phyloP scores from a whole-genome alignment of 2,888 invertebrate genomes.

The Cerastoderma edule region DNA sequence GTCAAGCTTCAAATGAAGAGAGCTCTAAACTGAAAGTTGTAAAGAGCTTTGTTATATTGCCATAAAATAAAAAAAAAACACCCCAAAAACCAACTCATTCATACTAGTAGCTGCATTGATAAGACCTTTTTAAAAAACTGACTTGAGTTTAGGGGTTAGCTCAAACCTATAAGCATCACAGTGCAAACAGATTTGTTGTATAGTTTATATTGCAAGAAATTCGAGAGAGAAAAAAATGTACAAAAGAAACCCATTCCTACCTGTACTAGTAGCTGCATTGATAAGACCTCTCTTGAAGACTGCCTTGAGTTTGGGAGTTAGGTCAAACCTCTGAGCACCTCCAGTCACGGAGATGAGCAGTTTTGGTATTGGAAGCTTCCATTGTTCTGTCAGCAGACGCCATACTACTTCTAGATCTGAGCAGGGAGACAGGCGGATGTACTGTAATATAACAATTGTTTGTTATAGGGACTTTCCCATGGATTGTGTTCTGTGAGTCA shows the following conservation, averaged over 20 bases:
- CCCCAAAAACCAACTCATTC: too few species aligned
- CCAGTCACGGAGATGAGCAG: conserved; percentile 83
- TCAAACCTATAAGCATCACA: too few species aligned
- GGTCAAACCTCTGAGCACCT: conserved; percentile 82
- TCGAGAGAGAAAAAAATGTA: too few species aligned
- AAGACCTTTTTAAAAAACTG: conserved; percentile 80
- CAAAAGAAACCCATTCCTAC: too few species aligned
- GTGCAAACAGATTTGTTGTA: too few species aligned
- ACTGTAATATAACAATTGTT: conserved; percentile 63
- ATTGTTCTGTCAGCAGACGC: conserved; percentile 77
- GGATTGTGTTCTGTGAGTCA: too few species aligned
- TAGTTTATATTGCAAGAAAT: too few species aligned
- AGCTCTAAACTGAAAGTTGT: too few species aligned
- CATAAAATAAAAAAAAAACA: too few species aligned
- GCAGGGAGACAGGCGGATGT: conserved; percentile 73
- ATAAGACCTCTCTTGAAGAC: conserved; percentile 81
- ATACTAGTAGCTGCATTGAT: conserved; percentile 82
- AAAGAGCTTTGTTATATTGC: too few species aligned
- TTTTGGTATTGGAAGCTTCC: conserved; percentile 80
- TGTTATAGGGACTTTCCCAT: too few species aligned
- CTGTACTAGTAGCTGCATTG: conserved; percentile 82
- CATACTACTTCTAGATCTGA: conserved; percentile 74
- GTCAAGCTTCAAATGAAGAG: too few species aligned
- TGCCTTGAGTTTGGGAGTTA: conserved; percentile 74
- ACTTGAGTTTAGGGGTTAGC: conserved; percentile 74